Base-by-base conservation (phyloP, 2,113 vertebrate species). In the Cyanistes caeruleus region DNA sequence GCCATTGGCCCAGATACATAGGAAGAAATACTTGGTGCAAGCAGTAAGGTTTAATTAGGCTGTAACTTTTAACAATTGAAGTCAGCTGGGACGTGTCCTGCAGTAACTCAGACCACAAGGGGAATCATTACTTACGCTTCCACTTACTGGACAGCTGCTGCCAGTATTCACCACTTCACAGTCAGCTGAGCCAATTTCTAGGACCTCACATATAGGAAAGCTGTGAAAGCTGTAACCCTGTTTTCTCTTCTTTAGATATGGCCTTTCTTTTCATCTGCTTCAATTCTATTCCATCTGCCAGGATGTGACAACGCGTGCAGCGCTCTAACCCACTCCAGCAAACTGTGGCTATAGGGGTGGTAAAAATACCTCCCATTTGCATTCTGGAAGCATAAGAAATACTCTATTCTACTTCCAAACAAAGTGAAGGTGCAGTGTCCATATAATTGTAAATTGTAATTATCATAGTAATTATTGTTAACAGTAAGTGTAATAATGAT, bases 111-210 rank as follows among this genome's bases (percentile, higher is more conserved):
- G 68, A 78, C 80, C 83, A 59, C 89, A 52, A 60, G 73, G 41
- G 56, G 84, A 52, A 87, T 84, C 89, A 43, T 72, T 89, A 48
- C 84, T 84, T 64, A 75, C 5, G 20, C 85, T 87, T 72, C 60
- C 69, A 72, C 84, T 90, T 72, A 52, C 52, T 72, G 73, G 73
- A 75, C 90, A 90, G 86, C 84, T 95, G 73, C 93, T 91, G 49
- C 65, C 56, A 72, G 41, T 89, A 60, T 89, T 89, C 84, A 84
- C 48, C 68, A 74, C 51, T 78, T 89, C 69, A 72, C 56, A 72
- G 74, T 44, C 14, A 77, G 64, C 6, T 65, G 31, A 85, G 53
- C 31, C 58, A 52, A 4, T 91, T 94, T 92, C 73, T 84, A 64
- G 58, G 68, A 91, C 69, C 25, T 78, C 58, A 27, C 56, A 49